phyloP scores from a whole-genome alignment of 2,888 invertebrate species.

The Cantharis lateralis region DNA sequence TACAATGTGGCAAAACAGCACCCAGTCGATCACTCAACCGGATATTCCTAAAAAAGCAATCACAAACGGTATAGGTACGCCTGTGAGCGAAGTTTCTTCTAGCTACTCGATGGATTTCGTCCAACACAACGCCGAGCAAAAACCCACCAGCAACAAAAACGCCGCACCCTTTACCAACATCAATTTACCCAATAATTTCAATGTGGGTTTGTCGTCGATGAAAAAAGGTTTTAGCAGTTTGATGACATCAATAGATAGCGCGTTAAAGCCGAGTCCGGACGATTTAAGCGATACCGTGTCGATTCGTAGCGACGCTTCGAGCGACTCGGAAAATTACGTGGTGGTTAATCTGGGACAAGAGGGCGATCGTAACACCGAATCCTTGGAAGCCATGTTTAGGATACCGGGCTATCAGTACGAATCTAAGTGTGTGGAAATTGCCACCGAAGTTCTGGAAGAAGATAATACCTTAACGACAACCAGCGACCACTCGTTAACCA shows the following conservation, averaged over 20 bases:
- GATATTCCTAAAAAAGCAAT: conserved; percentile 11
- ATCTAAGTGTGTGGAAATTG: conserved; percentile 65
- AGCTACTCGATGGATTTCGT: conserved; percentile 52
- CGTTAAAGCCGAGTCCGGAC: conserved; percentile 73
- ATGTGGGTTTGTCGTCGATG: conserved; percentile 72
- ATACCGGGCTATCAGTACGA: conserved; percentile 48
- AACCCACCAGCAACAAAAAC: conserved; percentile 26
- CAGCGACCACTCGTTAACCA: conserved; percentile 82
- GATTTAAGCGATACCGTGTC: conserved; percentile 77
- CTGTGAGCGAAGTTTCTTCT: conserved; percentile 52
- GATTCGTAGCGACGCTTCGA: conserved; percentile 80
- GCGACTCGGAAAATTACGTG: conserved; percentile 87
- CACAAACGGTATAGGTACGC: conserved; percentile 45
- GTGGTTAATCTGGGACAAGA: conserved; percentile 66
- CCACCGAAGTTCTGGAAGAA: conserved; percentile 82
- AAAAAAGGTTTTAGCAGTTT: conserved; percentile 82
- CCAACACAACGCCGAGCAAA: conserved; percentile 29
- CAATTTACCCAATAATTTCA: conserved; percentile 57
- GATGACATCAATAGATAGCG: conserved; percentile 83
- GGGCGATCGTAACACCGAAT: conserved; percentile 61
- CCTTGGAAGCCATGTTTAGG: conserved; percentile 72
- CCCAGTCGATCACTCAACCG: background rate
- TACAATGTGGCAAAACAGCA: conserved; percentile 21
- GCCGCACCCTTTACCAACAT: conserved; percentile 34
- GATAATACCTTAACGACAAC: conserved; percentile 74